Base-by-base conservation (phyloP, 2,797 vertebrate species). In the Gymnodraco acuticeps region DNA sequence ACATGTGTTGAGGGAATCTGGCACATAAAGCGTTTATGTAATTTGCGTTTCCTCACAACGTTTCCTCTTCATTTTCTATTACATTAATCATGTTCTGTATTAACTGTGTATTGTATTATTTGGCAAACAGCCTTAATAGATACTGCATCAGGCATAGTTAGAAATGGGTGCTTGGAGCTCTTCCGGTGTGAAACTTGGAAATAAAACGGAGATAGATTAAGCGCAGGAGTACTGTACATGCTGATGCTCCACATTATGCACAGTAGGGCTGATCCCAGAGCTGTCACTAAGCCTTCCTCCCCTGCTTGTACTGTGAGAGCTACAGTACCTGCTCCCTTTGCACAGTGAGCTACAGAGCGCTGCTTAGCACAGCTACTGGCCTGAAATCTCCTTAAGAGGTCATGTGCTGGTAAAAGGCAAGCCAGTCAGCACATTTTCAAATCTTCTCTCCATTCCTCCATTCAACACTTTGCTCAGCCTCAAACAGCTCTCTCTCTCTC, bases 331-430 rank as follows among this genome's bases (percentile, higher is more conserved):
- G 73, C 80, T 64, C 38, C 52, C 64, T 65, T 51, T 61, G 75
- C 78, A 70, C 72, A 78, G 51, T 27, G 72, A 79, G 78, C 81
- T 10, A 50, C 71, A 70, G 72, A n/a, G 42, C 52, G 70, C 84
- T 74, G 88, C 87, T 89, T 62, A 86, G 82, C 86, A 81, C 88
- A 79, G 73, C 87, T 77, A 73, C 80, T 73, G 82, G 73, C 73
- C 66, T 78, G 61, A 91, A 91, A 93, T 92, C 91, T 85, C 79
- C 90, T 92, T 92, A 91, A 78, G 82, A 74, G 87, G 88, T 93
- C 89, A 92, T 93, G 88, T 88, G 91, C 82, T 79, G 80, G 81
- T 81, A 89, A 89, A 88, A 82, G 86, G 70, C 71, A 69, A 89
- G 67, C 51, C 75, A 75, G 82, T 87, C 88, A 87, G 89, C 89